Conservation (phyloP, 2,888 invertebrate species). For the Cerceris rybyensis region DNA sequence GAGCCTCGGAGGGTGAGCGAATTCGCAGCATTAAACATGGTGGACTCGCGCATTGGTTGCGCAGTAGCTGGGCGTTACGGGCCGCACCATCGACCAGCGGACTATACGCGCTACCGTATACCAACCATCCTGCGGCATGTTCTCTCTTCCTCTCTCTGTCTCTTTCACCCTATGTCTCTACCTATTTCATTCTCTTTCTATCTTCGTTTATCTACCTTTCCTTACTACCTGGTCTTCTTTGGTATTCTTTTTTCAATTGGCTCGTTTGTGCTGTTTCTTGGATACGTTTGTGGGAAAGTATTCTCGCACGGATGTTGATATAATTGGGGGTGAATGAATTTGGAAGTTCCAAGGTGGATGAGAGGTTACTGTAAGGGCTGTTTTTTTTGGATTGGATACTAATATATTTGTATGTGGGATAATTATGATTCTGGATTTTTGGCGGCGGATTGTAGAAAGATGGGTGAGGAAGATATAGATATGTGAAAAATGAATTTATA, state of each 20-base stretch:
- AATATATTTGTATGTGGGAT: too few relatives aligned
- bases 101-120: conserved; percentile 67
- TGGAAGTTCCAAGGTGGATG: too few relatives aligned
- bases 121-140: conserved; percentile 67
- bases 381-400: too few relatives aligned
- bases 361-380: too few relatives aligned
- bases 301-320: neutral
- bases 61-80: conserved; percentile 72
- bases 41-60: conserved; percentile 73
- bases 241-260: neutral
- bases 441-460: too few relatives aligned
- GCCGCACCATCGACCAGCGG: conserved; percentile 70
- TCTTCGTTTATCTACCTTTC: neutral
- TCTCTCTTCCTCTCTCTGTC: conserved; percentile 51
- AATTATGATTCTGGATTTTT: too few relatives aligned
- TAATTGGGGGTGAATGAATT: neutral
- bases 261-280: neutral
- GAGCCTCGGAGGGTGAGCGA: conserved; percentile 67
- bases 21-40: conserved; percentile 74
- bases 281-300: neutral
- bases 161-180: conserved; percentile 1
- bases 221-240: neutral
- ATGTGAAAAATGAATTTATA: too few relatives aligned
- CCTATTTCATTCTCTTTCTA: neutral
- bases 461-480: too few relatives aligned